A percentile compares a stretch with the other conserved stretches of the same genome.
phyloP scores from a whole-genome alignment of 2,797 vertebrate species.

The Poeciliopsis turneri region DNA sequence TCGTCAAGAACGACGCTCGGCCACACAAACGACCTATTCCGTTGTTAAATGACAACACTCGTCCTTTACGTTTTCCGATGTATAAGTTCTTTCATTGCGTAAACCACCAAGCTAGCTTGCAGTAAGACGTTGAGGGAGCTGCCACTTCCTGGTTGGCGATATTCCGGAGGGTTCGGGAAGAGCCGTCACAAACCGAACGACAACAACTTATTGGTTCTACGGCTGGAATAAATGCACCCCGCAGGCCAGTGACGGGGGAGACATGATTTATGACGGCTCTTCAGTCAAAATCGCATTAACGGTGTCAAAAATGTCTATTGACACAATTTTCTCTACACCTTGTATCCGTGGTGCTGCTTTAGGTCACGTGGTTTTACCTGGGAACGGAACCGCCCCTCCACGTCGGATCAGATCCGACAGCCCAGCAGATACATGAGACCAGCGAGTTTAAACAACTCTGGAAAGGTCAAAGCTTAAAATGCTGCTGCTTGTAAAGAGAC shows the following conservation, averaged over 20 bases:
- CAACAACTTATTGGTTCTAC: neutral
- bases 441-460: neutral
- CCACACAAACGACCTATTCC: neutral
- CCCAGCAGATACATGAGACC: neutral
- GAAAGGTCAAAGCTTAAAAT: neutral
- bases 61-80: neutral
- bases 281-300: accelerated
- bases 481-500: neutral
- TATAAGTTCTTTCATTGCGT: constrained; percentile 41
- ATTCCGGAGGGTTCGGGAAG: neutral
- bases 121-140: neutral
- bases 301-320: neutral
- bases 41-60: neutral
- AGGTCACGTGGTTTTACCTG: constrained; percentile 32
- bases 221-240: too few species aligned
- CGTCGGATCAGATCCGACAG: constrained; percentile 16
- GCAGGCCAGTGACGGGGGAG: accelerated
- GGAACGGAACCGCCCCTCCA: constrained; percentile 27
- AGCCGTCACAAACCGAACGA: neutral
- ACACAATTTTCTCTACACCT: neutral
- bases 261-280: accelerated
- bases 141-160: constrained; percentile 60
- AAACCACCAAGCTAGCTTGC: constrained; percentile 33
- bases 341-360: neutral
- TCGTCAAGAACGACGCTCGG: neutral